Base-by-base conservation (phyloP, 2,888 invertebrate species). In the Dryocosmus kuriphilus region DNA sequence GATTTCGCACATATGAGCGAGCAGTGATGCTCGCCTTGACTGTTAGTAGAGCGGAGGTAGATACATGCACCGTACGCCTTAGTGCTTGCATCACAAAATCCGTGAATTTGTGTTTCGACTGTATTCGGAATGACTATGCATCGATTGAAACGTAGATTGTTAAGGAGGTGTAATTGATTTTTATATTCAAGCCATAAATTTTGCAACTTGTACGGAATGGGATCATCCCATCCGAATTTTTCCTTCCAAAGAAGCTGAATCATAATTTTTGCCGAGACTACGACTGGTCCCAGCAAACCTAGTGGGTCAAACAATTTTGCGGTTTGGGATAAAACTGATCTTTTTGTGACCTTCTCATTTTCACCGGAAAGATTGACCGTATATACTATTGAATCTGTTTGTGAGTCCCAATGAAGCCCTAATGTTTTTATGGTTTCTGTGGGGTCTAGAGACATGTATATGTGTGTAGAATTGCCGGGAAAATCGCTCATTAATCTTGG, bases 391-490 rank as follows among this genome's bases (percentile, higher is more conserved):
- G n/a, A 19, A 3, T n/a, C 41, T 41, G n/a, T 51, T 7, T 51
- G 30, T 4, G 51, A 7, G n/a, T 51, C 51, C 51, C 51, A 51
- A 3, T n/a, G 6, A 2, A 51, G 51, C 5, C 51, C n/a, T n/a
- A 51, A 51, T 9, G 71, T 65, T 38, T 65, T 73, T 9, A 51
- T 27, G 14, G 71, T 71, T 2, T 19, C 19, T 9, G 22, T 71
- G 6, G 57, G 83, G 77, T 86, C 84, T 57, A 86, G 85, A 0
- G 74, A 74, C 74, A 74, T 55, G 32, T 77, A 16, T 22, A 14
- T 14, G 16, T 62, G 41, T 19, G 19, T 8, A 27, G 38, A 38
- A 62, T 14, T 62, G 9, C 30, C 22, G 1, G 30, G 9, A 6
- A 76, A 61, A 11, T 1, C 4, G 14, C 2, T 1, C 11, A 3